These are phyloP conservation scores for Aleadryas rufinucha DNA, from an alignment of 2,113 vertebrate genomes.

Conservation along the genomic window DNA sequence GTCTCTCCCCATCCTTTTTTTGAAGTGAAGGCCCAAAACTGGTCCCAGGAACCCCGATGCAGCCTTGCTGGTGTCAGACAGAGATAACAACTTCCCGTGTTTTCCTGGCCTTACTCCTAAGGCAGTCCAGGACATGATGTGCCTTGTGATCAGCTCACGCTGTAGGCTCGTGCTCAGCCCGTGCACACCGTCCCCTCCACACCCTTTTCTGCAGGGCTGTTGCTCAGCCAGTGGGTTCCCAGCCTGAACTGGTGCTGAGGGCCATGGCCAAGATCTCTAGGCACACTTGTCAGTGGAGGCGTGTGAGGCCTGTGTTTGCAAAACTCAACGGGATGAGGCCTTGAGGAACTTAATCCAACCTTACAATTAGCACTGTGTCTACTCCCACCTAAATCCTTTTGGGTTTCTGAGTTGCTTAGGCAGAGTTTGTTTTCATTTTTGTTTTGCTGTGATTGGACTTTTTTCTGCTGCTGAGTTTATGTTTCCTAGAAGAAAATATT, in stretches of 20 bases:
- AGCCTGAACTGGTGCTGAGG: neutral
- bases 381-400: neutral
- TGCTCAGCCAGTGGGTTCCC: neutral
- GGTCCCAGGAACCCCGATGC: neutral
- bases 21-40: neutral
- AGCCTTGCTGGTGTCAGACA: neutral
- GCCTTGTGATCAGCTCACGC: neutral
- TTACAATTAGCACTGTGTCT: neutral
- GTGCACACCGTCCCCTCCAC: neutral
- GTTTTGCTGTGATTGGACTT: neutral
- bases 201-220: neutral
- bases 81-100: neutral
- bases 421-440: neutral
- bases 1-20: neutral
- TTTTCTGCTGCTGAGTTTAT: neutral
- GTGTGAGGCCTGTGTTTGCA: neutral
- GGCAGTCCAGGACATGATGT: neutral
- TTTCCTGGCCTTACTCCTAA: neutral
- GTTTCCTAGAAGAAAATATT: neutral
- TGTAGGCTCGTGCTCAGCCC: neutral
- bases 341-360: neutral
- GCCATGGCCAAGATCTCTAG: neutral
- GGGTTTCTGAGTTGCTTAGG: neutral
- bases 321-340: neutral
- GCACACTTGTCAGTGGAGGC: neutral